Percentiles rank a stretch among this genome's conserved stretches.
These are phyloP conservation scores for Festucalex cinctus DNA, from an alignment of 2,113 vertebrate genomes.

Conservation along the genomic window DNA sequence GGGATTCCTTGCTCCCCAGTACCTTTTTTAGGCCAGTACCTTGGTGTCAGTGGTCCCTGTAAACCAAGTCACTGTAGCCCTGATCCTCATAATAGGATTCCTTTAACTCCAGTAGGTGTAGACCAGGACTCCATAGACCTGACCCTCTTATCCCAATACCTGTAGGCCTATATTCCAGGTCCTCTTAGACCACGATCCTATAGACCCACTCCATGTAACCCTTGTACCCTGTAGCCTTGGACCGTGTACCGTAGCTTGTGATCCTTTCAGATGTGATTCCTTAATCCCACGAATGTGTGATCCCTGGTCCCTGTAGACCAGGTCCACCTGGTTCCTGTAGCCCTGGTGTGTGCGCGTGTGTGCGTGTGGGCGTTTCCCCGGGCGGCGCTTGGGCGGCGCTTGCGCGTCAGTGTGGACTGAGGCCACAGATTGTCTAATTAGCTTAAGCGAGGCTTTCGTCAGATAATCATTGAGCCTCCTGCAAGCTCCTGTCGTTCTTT, in stretches of 20 bases:
- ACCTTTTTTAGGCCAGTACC: not conserved
- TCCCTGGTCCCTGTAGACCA: not conserved
- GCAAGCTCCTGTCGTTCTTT: constrained; percentile 65
- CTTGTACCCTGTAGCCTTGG: not conserved
- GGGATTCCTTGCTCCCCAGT: not conserved
- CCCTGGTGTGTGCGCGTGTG: constrained; percentile 2
- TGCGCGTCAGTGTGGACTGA: constrained; percentile 45
- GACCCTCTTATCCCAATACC: not conserved
- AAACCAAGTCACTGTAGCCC: not conserved
- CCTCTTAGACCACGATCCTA: not conserved
- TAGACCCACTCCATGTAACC: too few species aligned
- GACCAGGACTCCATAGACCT: not conserved
- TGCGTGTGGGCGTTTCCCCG: constrained; percentile 17
- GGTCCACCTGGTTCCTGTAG: not conserved
- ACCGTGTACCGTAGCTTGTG: not conserved
- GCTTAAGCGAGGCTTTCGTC: constrained; percentile 86
- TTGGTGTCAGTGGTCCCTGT: not conserved
- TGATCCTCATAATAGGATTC: not conserved
- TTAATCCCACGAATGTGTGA: not conserved
- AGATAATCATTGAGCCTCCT: constrained; percentile 81
- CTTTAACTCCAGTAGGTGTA: not conserved
- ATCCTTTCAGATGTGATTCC: not conserved
- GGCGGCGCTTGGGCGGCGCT: constrained; percentile 24
- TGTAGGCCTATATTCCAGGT: not conserved
- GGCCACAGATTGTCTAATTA: constrained; percentile 82